phyloP scores from a whole-genome alignment of 1,140 invertebrate species.

The Anadara kagoshimensis region DNA sequence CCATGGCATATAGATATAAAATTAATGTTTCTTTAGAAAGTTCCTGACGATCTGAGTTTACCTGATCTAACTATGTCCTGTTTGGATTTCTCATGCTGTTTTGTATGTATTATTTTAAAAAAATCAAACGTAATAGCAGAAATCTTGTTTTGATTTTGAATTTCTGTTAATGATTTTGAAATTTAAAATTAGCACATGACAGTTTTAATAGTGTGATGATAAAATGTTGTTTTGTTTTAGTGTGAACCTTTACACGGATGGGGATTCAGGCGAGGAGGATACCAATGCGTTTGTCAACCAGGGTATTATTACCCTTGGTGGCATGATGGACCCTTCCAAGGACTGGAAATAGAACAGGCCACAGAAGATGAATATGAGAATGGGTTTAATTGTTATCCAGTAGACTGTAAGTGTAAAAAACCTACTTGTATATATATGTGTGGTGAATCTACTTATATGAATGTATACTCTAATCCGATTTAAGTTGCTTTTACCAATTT shows the following conservation, averaged over 20 bases:
- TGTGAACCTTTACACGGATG: conserved; percentile 95
- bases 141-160: too few species aligned
- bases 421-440: neutral
- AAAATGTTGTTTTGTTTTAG: conserved; percentile 73
- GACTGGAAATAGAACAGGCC: conserved; percentile 94
- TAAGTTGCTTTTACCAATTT: too few species aligned
- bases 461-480: neutral
- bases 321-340: conserved; percentile 91
- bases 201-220: neutral
- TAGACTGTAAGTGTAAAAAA: conserved; percentile 85
- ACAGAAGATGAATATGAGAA: conserved; percentile 93
- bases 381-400: conserved; percentile 92
- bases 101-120: too few species aligned
- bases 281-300: conserved; percentile 91
- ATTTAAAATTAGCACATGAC: neutral
- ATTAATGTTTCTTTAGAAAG: too few species aligned
- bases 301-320: conserved; percentile 90
- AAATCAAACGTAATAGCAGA: too few species aligned
- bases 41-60: too few species aligned
- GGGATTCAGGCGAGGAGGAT: conserved; percentile 95
- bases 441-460: neutral
- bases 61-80: too few species aligned
- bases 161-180: too few species aligned
- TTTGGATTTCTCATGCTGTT: too few species aligned
- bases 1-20: too few species aligned